These are phyloP conservation scores for Melanchra persicariae DNA, from an alignment of 2,888 invertebrate species.

Conservation along the genomic window DNA sequence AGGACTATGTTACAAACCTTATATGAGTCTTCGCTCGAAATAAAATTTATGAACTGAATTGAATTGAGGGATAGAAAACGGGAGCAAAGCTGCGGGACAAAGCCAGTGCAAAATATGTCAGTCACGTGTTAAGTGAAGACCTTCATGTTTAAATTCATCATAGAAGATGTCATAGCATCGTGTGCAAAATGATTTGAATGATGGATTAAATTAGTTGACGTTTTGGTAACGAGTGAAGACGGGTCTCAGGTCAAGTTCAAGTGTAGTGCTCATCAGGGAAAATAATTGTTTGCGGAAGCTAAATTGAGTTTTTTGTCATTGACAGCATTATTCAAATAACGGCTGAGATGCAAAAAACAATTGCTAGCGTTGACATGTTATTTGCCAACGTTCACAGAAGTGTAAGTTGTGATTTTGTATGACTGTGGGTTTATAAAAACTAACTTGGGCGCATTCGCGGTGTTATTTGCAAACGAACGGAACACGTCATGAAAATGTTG, in stretches of 20 bases:
- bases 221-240: background rate
- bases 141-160: background rate
- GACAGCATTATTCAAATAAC: background rate
- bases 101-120: background rate
- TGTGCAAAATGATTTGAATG: background rate
- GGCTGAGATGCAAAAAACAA: background rate
- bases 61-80: no score
- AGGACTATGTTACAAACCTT: no score
- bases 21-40: no score
- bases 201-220: background rate
- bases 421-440: no score
- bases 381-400: conserved; percentile 3
- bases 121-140: background rate
- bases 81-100: background rate
- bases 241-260: background rate
- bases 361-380: background rate
- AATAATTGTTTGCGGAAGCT: conserved; percentile 3
- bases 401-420: background rate
- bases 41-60: no score
- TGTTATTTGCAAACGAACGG: background rate
- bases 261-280: conserved; percentile 1
- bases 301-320: background rate
- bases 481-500: background rate
- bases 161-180: background rate
- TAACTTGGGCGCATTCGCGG: no score